Conservation (phyloP, 2,797 vertebrate genomes). For the Yasuhikotakia modesta region DNA sequence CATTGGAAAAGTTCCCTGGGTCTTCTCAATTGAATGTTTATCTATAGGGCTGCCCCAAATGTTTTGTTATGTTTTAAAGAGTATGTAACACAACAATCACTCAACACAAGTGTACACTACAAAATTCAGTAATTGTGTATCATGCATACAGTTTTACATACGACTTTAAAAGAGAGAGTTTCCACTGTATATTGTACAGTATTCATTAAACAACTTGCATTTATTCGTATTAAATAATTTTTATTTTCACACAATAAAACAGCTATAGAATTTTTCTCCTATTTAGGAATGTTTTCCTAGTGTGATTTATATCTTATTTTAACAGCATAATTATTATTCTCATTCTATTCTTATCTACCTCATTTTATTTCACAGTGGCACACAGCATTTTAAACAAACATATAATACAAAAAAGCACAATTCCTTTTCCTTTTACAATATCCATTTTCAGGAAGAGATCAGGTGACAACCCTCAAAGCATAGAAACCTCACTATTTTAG, state of each 20-base stretch:
- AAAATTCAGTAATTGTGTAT: too few relatives aligned
- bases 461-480: constrained; percentile 67
- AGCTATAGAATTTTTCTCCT: too few relatives aligned
- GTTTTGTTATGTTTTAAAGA: constrained; percentile 47
- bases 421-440: constrained; percentile 69
- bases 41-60: constrained; percentile 33
- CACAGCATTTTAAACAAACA: constrained; percentile 55
- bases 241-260: too few relatives aligned
- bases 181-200: too few relatives aligned
- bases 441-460: constrained; percentile 74
- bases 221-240: too few relatives aligned
- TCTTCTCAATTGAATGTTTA: constrained; percentile 21
- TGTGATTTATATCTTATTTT: too few relatives aligned
- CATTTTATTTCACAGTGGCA: constrained; percentile 38
- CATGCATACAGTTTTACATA: too few relatives aligned
- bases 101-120: too few relatives aligned
- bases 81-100: constrained; percentile 65
- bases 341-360: background rate
- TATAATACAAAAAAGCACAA: constrained; percentile 54
- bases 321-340: too few relatives aligned
- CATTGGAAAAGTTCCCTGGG: background rate
- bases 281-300: too few relatives aligned
- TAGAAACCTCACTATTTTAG: constrained; percentile 57
- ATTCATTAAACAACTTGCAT: too few relatives aligned
- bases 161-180: too few relatives aligned